These are phyloP conservation scores for Thereva unica DNA, from an alignment of 2,888 invertebrate genomes.

Conservation along the genomic window DNA sequence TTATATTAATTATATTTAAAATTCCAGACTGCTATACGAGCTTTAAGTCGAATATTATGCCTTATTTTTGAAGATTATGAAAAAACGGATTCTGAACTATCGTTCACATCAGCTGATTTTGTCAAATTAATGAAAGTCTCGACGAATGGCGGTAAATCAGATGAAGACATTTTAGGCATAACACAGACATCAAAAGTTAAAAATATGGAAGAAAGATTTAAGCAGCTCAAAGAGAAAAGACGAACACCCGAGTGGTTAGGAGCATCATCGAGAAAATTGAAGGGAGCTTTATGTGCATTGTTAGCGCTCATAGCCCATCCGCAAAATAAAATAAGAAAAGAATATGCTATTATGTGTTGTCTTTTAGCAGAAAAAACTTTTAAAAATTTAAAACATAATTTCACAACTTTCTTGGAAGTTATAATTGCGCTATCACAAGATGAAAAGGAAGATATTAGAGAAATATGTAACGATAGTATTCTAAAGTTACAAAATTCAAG, in stretches of 20 bases:
- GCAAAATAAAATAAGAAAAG: conserved; percentile 65
- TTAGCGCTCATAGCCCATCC: conserved; percentile 64
- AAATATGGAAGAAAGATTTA: conserved; percentile 46
- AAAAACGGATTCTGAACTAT: conserved; percentile 45
- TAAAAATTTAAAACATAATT: conserved; percentile 67
- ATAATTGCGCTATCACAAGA: conserved; percentile 72
- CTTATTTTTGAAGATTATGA: conserved; percentile 55
- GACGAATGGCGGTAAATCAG: background rate
- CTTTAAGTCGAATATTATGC: conserved; percentile 51
- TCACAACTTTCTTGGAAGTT: conserved; percentile 68
- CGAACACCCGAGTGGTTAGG: conserved; percentile 57
- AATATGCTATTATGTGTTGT: conserved; percentile 65
- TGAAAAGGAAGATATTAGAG: conserved; percentile 61
- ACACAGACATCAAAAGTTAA: conserved; percentile 43
- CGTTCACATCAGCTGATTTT: conserved; percentile 47
- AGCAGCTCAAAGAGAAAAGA: conserved; percentile 47
- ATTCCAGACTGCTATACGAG: conserved; percentile 49
- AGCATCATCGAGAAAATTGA: conserved; percentile 52
- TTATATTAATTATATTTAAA: conserved; percentile 15
- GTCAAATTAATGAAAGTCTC: conserved; percentile 42
- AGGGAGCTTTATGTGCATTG: conserved; percentile 56
- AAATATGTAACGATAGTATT: conserved; percentile 55
- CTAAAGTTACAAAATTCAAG: conserved; percentile 55
- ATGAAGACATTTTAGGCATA: conserved; percentile 44
- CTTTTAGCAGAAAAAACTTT: conserved; percentile 64